These are phyloP conservation scores for Microplitis demolitor DNA, from an alignment of 1,140 invertebrate species.

Conservation along the genomic window DNA sequence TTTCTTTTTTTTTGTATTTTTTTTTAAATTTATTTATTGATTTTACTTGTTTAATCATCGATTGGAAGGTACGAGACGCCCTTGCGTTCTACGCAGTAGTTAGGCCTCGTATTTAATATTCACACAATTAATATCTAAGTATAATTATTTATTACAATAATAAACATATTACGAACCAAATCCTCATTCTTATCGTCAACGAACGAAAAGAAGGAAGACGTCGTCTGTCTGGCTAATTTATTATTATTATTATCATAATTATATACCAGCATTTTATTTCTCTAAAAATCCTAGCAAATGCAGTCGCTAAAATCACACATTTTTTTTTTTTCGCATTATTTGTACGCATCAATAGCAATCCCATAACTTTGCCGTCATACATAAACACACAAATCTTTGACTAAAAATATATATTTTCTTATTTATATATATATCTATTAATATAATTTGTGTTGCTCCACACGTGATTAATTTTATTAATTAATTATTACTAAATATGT, in stretches of 20 bases:
- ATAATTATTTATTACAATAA: not conserved
- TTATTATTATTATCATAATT: not conserved
- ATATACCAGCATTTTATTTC: not conserved
- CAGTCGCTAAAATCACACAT: not conserved
- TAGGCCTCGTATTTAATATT: constrained; percentile 54
- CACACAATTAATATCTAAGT: constrained; percentile 49
- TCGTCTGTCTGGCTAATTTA: not conserved
- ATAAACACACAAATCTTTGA: constrained; percentile 46
- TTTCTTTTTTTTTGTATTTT: constrained; percentile 30
- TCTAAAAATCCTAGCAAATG: not conserved
- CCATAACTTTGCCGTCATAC: constrained; percentile 21
- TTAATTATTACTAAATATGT: not conserved
- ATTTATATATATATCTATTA: constrained; percentile 36
- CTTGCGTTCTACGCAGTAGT: constrained; percentile 40
- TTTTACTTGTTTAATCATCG: constrained; percentile 37
- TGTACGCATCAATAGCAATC: not conserved
- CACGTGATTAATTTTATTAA: too few species aligned
- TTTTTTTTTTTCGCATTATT: not conserved
- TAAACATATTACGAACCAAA: too few species aligned
- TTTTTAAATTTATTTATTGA: constrained; percentile 17
- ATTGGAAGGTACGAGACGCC: constrained; percentile 43
- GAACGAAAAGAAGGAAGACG: not conserved
- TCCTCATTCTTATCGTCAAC: not conserved
- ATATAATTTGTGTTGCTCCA: constrained; percentile 14
- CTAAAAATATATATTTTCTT: constrained; percentile 44